phyloP scores from a whole-genome alignment of 2,797 vertebrate genomes.

The Trachops cirrhosus region DNA sequence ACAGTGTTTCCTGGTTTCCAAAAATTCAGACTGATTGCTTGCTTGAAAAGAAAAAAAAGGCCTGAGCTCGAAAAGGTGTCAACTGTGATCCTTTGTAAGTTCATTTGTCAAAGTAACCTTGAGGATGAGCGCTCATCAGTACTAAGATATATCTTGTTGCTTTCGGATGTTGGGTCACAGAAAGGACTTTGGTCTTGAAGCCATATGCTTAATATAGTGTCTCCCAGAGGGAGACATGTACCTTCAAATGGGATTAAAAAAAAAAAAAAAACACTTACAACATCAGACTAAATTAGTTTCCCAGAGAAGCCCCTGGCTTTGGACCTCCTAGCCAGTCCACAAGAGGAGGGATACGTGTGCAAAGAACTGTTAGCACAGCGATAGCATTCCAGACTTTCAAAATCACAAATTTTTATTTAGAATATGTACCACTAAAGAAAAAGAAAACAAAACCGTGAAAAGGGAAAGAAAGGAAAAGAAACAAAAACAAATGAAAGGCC shows the following conservation, averaged over 20 bases:
- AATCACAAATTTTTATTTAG: not conserved
- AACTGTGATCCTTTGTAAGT: not conserved
- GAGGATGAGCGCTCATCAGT: not conserved
- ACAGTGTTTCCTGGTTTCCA: not conserved
- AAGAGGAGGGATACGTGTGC: not conserved
- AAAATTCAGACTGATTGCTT: not conserved
- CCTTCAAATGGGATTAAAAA: not conserved
- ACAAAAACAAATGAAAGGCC: not conserved
- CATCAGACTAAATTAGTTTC: not conserved
- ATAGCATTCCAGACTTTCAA: not conserved
- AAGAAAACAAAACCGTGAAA: not conserved
- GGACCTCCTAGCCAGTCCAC: not conserved
- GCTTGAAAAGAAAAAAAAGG: not conserved
- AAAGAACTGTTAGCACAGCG: not conserved
- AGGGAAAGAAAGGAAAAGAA: rapidly evolving
- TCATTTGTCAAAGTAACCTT: not conserved
- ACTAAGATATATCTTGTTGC: too few relatives aligned
- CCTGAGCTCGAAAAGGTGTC: not conserved
- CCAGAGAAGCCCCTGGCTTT: not conserved
- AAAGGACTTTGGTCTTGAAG: not conserved
- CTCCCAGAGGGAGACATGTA: not conserved
- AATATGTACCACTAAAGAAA: not conserved
- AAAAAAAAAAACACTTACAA: not conserved
- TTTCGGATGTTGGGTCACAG: not conserved
- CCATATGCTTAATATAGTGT: not conserved